Evolutionary conservation across 2,113 vertebrate species (phyloP), one percentile per base, ranked within the genome.

Genomic region (Casuarius casuarius): DNA sequence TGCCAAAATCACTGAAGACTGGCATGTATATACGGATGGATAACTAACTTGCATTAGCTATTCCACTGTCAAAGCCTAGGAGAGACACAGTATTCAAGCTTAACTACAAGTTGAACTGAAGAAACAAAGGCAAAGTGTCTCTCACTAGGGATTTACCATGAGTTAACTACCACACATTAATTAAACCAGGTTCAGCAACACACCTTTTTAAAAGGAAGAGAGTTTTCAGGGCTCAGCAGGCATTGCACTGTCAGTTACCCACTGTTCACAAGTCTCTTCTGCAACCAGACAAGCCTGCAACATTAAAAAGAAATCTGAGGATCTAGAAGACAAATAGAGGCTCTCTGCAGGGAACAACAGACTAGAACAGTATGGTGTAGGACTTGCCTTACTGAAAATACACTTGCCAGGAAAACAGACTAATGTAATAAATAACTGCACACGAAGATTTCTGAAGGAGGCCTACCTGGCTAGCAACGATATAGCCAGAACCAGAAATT

Each of bases 11-110:
- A 68, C 13, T 15, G 52, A 29, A 44, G 23, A 82, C 15, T 2
- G 8, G 62, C 44, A 8, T 0, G 14, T 7, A n/a, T 31, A 10
- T 17, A 18, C 0, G 5, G 33, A 56, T 13, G 44, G 23, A n/a
- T 31, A 72, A 51, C 0, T 0, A 61, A 25, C 9, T n/a, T 0
- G 1, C 26, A n/a, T 35, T 3, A 46, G n/a, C 51, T 67, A 19
- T 6, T 59, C 26, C 48, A 33, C 35, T 12, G 35, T 28, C 88
- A 62, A 35, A 87, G 79, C 26, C 56, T 8, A 46, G 12, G 14
- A 56, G 29, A 59, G 71, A 68, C 28, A 23, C 10, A 10, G 12
- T 3, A 46, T 26, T 58, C 20, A 65, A 40, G 10, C 18, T 42
- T 25, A 42, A 4, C 59, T 28, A 19, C 0, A 0, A 91, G 56